A percentile compares a stretch with the other conserved stretches of the same genome.
These are phyloP conservation scores for Pseudorhiza aurosa DNA, from an alignment of 30 jellyfish, hydroid and myxozoan species.

Conservation along the genomic window DNA sequence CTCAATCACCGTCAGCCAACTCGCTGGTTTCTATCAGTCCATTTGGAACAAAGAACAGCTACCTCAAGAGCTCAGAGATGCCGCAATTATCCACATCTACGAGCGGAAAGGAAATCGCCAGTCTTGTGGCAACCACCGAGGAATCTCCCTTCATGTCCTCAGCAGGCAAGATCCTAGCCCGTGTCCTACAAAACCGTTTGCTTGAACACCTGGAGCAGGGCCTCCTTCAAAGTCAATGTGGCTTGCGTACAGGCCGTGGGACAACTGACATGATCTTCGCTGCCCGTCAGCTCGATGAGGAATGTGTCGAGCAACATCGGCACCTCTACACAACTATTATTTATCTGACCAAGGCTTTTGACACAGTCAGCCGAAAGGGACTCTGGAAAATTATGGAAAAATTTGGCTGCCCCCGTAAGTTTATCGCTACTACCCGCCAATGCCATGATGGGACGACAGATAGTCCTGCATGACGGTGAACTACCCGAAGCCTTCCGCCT, in stretches of 20 bases:
- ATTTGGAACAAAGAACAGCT: slow-evolving; percentile 12
- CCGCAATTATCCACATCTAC: background rate
- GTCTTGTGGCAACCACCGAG: slow-evolving; percentile 53
- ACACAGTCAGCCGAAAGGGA: slow-evolving; percentile 8
- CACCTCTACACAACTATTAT: slow-evolving; percentile 32
- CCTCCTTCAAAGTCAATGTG: slow-evolving; percentile 53
- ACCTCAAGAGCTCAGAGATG: slow-evolving; percentile 1
- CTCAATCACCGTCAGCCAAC: background rate
- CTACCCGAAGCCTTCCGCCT: too few species aligned
- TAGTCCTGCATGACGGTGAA: too few species aligned
- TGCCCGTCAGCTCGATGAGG: slow-evolving; percentile 55
- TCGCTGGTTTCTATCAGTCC: background rate
- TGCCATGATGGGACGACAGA: too few species aligned
- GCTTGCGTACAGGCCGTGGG: slow-evolving; percentile 44
- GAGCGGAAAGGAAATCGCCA: slow-evolving; percentile 19
- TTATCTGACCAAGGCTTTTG: slow-evolving; percentile 48
- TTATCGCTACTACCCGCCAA: too few species aligned
- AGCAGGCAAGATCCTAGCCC: slow-evolving; percentile 49
- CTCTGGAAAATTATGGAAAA: slow-evolving; percentile 4
- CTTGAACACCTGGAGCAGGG: slow-evolving; percentile 27
- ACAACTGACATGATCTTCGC: slow-evolving; percentile 60
- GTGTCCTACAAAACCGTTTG: slow-evolving; percentile 18
- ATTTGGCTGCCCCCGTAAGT: background rate
- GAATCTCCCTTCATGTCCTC: slow-evolving; percentile 51
- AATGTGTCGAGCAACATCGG: slow-evolving; percentile 23